Percentiles rank a stretch among this genome's conserved stretches.
phyloP scores from a whole-genome alignment of 1,140 invertebrate species.

The Gonioctena quinquepunctata region DNA sequence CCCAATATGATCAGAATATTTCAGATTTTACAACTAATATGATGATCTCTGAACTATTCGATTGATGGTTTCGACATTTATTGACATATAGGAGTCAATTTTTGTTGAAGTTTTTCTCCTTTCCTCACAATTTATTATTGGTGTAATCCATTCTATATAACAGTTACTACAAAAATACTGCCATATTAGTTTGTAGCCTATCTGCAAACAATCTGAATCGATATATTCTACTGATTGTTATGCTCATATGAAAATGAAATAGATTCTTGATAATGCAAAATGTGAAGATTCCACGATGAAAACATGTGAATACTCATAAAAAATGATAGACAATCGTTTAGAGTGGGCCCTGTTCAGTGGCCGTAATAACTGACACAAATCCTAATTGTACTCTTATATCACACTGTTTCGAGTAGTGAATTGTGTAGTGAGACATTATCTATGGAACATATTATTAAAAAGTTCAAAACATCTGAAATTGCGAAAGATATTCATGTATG shows the following conservation, averaged over 20 bases:
- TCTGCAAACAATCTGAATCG: background rate
- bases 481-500: too few relatives aligned
- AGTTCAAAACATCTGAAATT: too few relatives aligned
- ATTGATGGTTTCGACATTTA: too few relatives aligned
- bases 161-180: background rate
- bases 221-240: background rate
- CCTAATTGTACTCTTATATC: background rate
- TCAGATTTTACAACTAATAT: too few relatives aligned
- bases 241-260: background rate
- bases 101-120: too few relatives aligned
- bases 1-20: too few relatives aligned
- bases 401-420: background rate
- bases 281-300: background rate
- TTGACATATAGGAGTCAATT: too few relatives aligned
- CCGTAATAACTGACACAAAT: background rate
- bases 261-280: background rate
- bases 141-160: too few relatives aligned
- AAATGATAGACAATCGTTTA: background rate
- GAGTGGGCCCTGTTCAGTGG: background rate
- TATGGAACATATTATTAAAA: background rate
- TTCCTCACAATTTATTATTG: too few relatives aligned
- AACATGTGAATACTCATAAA: constrained; percentile 1
- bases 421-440: background rate
- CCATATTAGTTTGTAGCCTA: background rate
- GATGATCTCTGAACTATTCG: too few relatives aligned